Evolutionary conservation across 2,888 invertebrate genomes (phyloP), one percentile per base, ranked within the genome.

Genomic region (Stenoptilia bipunctidactyla): DNA sequence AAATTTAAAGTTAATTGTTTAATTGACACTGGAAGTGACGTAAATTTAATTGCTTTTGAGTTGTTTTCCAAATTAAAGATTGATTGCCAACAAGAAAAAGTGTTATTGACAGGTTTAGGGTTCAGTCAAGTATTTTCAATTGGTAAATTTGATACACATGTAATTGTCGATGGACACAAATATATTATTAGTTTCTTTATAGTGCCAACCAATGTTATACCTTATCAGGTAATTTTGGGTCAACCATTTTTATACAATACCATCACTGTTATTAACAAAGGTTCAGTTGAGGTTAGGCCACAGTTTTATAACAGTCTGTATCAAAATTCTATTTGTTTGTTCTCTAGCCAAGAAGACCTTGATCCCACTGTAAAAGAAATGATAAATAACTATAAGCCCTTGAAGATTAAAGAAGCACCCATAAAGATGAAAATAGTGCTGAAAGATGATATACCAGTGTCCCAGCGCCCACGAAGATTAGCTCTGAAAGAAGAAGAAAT

Each of bases 401-500:
- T 34, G 1, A 14, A 41, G 12, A 14, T 13, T 2, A 38, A 15
- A 13, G 40, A 43, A 12, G 37, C 40, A 9, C 36, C 37, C 15
- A 42, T 47, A 20, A 39, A 47, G 41, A 6, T 47, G 15, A 45
- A 37, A 15, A 40, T 43, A 15, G 2, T 45, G 14, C 25, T 44
- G 9, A 41, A 37, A 9, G 44, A 45, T 15, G 44, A 47, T 6
- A 14, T 10, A 9, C 41, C 44, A 1, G 13, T 47, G 5, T 12
- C 13, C 9, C 45, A 44, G 13, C 42, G 13, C 10, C 44, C 54
- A 1, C 37, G 54, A 27, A 30, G 52, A 13, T 25, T 56, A 13
- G 37, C 53, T 1, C 12, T 41, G 1, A 33, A 12, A 5, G 47
- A 50, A 34, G 38, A 48, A 38, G 13, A 44, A 1, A 15, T 27